These are phyloP conservation scores for Byasa hedistus DNA, from an alignment of 2,888 invertebrate genomes.

Conservation along the genomic window DNA sequence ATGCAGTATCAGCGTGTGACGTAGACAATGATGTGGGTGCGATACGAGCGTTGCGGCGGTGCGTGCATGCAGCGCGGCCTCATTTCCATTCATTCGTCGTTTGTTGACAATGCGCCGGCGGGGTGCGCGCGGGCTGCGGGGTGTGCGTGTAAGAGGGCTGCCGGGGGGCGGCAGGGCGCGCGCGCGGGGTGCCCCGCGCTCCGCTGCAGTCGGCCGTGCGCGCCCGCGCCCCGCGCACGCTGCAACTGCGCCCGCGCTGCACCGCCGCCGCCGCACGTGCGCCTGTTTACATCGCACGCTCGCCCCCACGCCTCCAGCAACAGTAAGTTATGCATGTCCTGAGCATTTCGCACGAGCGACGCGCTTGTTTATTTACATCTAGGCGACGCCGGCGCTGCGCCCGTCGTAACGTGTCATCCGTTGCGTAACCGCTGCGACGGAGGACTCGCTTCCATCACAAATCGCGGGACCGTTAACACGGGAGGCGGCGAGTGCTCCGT, in stretches of 20 bases:
- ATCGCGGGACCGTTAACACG: slow-evolving; percentile 54
- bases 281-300: slow-evolving; percentile 53
- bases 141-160: background rate
- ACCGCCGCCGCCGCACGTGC: slow-evolving; percentile 34
- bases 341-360: slow-evolving; percentile 57
- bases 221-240: slow-evolving; percentile 58
- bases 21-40: slow-evolving; percentile 28
- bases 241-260: slow-evolving; percentile 33
- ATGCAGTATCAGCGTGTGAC: slow-evolving; percentile 28
- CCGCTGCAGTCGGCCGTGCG: slow-evolving; percentile 57
- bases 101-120: slow-evolving; percentile 66
- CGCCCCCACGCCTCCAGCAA: slow-evolving; percentile 30
- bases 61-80: slow-evolving; percentile 40
- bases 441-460: slow-evolving; percentile 49
- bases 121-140: slow-evolving; percentile 48
- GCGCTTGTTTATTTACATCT: slow-evolving; percentile 43
- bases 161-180: slow-evolving; percentile 32
- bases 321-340: slow-evolving; percentile 74
- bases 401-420: slow-evolving; percentile 15
- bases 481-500: slow-evolving; percentile 48
- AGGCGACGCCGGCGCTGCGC: slow-evolving; percentile 21
- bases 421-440: slow-evolving; percentile 34
- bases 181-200: slow-evolving; percentile 41
- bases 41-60: slow-evolving; percentile 20
- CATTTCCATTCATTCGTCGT: slow-evolving; percentile 68